A percentile compares a stretch with the other conserved stretches of the same genome.
Evolutionary conservation across 2,888 invertebrate genomes (phyloP).

Genomic region (Drosophila melanocephala): DNA sequence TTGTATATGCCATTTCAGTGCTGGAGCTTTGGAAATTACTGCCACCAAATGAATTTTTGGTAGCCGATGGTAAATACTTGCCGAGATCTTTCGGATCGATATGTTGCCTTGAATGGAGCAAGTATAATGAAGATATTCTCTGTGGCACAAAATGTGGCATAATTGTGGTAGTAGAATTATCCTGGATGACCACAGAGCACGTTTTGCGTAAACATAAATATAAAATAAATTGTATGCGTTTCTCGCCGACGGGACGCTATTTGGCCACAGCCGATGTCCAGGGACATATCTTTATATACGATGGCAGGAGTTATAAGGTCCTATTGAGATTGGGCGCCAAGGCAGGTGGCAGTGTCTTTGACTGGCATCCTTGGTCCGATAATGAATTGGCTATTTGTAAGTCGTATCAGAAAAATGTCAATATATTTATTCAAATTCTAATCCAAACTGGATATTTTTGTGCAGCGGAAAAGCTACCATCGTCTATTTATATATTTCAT

Average conservation of each 20-base stretch:
- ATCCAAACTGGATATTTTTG: constrained; percentile 5
- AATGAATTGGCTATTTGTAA: constrained; percentile 84
- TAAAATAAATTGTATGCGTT: constrained; percentile 75
- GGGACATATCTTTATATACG: constrained; percentile 78
- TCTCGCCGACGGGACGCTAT: constrained; percentile 80
- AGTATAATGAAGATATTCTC: constrained; percentile 67
- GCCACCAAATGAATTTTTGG: constrained; percentile 64
- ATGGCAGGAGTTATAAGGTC: constrained; percentile 64
- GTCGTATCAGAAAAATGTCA: constrained; percentile 19
- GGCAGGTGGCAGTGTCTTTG: constrained; percentile 73
- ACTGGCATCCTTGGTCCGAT: constrained; percentile 86
- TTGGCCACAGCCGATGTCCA: constrained; percentile 79
- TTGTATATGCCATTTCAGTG: constrained; percentile 51
- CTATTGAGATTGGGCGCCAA: constrained; percentile 66
- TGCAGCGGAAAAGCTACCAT: constrained; percentile 79
- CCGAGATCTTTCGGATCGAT: constrained; percentile 53
- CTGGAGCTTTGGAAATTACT: constrained; percentile 82
- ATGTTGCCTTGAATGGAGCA: constrained; percentile 82
- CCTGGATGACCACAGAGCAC: constrained; percentile 51
- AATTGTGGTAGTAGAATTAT: constrained; percentile 68
- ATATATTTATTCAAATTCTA: background rate
- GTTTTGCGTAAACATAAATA: constrained; percentile 65
- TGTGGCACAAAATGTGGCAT: constrained; percentile 81
- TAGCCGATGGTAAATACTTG: constrained; percentile 74
- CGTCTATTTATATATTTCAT: constrained; percentile 81